These are phyloP conservation scores for Cerastis rubricosa DNA, from an alignment of 2,888 invertebrate species.

Conservation along the genomic window DNA sequence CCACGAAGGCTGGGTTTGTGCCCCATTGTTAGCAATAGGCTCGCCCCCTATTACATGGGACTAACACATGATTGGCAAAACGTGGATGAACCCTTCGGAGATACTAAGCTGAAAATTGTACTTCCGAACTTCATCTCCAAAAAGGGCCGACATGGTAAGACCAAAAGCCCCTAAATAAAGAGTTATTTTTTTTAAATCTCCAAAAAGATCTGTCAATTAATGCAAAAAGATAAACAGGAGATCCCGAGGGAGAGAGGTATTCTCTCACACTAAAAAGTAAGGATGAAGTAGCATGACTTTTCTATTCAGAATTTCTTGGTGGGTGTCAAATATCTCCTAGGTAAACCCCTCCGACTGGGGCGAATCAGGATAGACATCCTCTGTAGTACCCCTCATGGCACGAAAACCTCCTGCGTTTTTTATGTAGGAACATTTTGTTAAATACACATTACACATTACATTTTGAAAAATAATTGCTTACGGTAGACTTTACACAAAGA, in stretches of 20 bases:
- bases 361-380: not conserved
- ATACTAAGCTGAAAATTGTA: not conserved
- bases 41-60: not conserved
- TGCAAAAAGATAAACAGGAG: not conserved
- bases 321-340: not conserved
- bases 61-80: not conserved
- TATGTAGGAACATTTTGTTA: not conserved
- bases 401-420: not conserved
- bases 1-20: not conserved
- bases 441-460: too few species aligned
- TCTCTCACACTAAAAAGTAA: not conserved
- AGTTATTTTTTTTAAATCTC: too few species aligned
- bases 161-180: too few species aligned
- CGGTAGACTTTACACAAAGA: not conserved
- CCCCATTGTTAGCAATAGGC: not conserved
- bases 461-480: not conserved
- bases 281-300: not conserved
- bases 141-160: too few species aligned
- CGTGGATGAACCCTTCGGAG: not conserved
- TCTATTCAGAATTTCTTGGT: not conserved
- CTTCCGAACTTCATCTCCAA: not conserved
- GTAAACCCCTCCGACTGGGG: not conserved
- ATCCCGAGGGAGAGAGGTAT: not conserved
- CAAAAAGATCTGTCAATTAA: too few species aligned
- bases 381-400: not conserved